Conservation (phyloP, 1,140 invertebrate genomes). For the Psilanteris sp. region DNA sequence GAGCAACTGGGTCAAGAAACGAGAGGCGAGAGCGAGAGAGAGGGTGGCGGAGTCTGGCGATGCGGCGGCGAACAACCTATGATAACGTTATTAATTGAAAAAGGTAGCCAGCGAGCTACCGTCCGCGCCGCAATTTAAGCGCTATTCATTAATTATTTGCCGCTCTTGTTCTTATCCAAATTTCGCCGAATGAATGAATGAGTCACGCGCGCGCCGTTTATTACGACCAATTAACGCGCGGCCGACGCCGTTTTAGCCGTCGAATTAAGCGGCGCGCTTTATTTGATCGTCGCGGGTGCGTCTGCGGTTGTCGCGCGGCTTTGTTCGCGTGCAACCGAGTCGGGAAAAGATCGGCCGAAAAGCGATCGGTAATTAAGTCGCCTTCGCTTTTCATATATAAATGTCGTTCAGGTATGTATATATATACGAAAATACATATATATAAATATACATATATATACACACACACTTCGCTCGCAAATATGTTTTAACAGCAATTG, state of each 20-base stretch:
- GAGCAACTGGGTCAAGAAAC: conserved; percentile 57
- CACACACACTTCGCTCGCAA: conserved; percentile 29
- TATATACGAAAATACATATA: no score
- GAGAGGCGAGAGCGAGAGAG: conserved; percentile 23
- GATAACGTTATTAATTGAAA: conserved; percentile 80
- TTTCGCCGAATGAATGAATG: conserved; percentile 54
- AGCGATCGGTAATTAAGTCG: conserved; percentile 50
- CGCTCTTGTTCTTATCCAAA: conserved; percentile 37
- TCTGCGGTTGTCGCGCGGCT: no score
- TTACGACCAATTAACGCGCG: conserved; percentile 51
- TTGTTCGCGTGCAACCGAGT: conserved; percentile 12
- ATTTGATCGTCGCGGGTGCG: no score
- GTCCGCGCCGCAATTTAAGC: conserved; percentile 34
- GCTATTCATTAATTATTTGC: conserved; percentile 42
- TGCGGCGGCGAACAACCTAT: conserved; percentile 74
- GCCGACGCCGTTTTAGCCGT: no score
- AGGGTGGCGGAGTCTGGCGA: conserved; percentile 63
- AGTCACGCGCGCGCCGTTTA: conserved; percentile 24
- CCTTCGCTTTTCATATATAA: conserved; percentile 42
- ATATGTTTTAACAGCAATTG: conserved; percentile 53
- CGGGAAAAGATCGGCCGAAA: conserved; percentile 4
- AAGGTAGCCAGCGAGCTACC: conserved; percentile 76
- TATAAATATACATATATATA: conserved; percentile 57
- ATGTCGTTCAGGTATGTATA: no score
- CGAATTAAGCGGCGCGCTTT: no score